Evolutionary conservation across 2,888 invertebrate species (phyloP), one percentile per base, ranked within the genome.

Genomic region (Leptura quadrifasciata): DNA sequence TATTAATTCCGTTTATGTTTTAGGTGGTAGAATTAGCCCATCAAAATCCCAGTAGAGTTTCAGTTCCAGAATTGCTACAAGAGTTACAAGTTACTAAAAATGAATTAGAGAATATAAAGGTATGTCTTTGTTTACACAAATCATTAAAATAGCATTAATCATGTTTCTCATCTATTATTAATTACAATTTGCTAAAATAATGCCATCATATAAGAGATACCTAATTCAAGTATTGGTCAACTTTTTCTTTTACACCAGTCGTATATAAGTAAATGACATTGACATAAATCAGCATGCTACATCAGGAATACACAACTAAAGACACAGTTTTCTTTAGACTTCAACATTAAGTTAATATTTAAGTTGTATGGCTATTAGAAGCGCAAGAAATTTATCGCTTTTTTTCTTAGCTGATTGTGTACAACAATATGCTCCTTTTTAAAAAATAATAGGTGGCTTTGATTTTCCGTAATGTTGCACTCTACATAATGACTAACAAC

Each of bases 31-130:
- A 90, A 78, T 82, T 90, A 90, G 93, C 92, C 86, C 91, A 92
- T 83, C 91, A 92, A 82, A 91, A 92, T 84, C 91, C 93, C 74
- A 93, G 91, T 85, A 92, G 94, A 86, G 93, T 95, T 82, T 94
- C 95, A 64, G 95, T 95, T 81, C 94, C 95, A 84, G 95, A 96
- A 88, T 91, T 96, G 84, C 91, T 96, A 85, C 94, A 94, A 88
- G 95, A 96, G 89, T 90, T 96, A 85, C 95, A 95, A 90, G 94
- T 94, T 82, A 96, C 96, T 31, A 95, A 95, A 90, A 94, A 93
- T 55, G 96, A 96, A 91, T 92, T 96, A 89, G 96, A 96, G 89
- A 96, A 95, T 90, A 93, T 96, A 87, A 94, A 95, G 94, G 96
- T 96, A 91, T 80, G 85, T 67, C 31, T 24, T 39, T 58, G 47